Percentiles rank a stretch among this genome's conserved stretches.
Conservation (phyloP, 2,888 invertebrate species). For the Agriotes lineatus region DNA sequence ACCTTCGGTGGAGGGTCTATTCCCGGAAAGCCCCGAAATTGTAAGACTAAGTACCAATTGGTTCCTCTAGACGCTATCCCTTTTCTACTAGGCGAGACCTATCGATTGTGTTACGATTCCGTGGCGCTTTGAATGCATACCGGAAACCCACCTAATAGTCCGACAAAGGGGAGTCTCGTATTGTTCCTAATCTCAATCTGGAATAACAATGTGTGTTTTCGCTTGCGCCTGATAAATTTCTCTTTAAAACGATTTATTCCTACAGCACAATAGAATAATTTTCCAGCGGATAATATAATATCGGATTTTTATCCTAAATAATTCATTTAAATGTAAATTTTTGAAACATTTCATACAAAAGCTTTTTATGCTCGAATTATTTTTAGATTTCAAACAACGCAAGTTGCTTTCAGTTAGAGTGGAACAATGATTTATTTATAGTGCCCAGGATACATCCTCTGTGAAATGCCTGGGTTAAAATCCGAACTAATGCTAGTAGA, state of each 20-base stretch:
- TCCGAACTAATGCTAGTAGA: too few relatives aligned
- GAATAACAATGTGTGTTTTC: constrained; percentile 37
- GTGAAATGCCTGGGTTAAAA: too few relatives aligned
- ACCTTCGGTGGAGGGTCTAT: too few relatives aligned
- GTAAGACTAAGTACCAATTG: not conserved
- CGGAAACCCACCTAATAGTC: constrained; percentile 47
- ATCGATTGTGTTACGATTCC: constrained; percentile 36
- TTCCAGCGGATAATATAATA: too few relatives aligned
- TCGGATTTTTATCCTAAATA: not conserved
- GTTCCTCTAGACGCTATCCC: constrained; percentile 38
- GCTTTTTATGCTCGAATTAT: too few relatives aligned
- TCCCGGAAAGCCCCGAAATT: too few relatives aligned
- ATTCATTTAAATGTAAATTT: not conserved
- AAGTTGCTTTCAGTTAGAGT: too few relatives aligned
- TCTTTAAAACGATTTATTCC: constrained; percentile 8
- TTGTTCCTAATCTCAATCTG: constrained; percentile 43
- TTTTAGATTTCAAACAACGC: too few relatives aligned
- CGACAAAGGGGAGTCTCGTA: constrained; percentile 43
- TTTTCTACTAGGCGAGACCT: constrained; percentile 30
- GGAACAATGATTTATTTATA: too few relatives aligned
- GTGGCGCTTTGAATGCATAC: constrained; percentile 40
- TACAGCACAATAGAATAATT: not conserved
- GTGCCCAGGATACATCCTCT: too few relatives aligned
- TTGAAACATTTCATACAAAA: too few relatives aligned
- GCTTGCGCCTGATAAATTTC: constrained; percentile 5